These are phyloP conservation scores for Keiferia lycopersicella DNA, from an alignment of 2,888 invertebrate species.

Conservation along the genomic window DNA sequence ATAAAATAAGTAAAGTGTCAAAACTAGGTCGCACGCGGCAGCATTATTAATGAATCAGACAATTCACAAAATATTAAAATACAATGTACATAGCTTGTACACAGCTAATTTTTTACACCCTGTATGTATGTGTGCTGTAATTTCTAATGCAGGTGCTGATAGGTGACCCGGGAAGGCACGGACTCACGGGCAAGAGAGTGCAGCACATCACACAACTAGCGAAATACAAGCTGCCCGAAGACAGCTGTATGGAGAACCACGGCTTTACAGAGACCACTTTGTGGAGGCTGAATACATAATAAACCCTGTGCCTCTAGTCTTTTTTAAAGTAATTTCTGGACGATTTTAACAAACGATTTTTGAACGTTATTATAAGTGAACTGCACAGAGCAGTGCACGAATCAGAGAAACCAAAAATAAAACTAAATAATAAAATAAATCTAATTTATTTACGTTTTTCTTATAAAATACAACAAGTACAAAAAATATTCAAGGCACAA, in stretches of 20 bases:
- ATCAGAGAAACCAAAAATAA: slow-evolving; percentile 11
- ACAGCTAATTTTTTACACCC: too few species aligned
- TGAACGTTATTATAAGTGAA: neutral
- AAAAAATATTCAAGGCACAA: slow-evolving; percentile 23
- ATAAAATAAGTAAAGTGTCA: too few species aligned
- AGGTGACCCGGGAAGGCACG: slow-evolving; percentile 83
- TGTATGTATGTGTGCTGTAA: too few species aligned
- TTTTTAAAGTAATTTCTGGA: neutral
- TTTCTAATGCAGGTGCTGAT: slow-evolving; percentile 58
- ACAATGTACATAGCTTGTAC: too few species aligned
- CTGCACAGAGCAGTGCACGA: neutral
- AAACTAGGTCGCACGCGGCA: too few species aligned
- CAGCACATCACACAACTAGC: slow-evolving; percentile 59
- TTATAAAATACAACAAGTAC: slow-evolving; percentile 15
- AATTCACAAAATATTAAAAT: too few species aligned
- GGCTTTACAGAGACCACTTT: slow-evolving; percentile 77
- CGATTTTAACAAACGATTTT: neutral
- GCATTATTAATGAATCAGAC: too few species aligned
- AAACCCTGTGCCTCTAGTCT: neutral
- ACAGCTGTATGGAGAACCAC: slow-evolving; percentile 75
- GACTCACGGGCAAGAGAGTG: slow-evolving; percentile 61
- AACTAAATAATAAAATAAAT: slow-evolving; percentile 6
- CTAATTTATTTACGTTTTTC: slow-evolving; percentile 9
- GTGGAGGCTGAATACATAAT: slow-evolving; percentile 56
- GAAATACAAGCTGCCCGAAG: slow-evolving; percentile 66